A percentile compares a stretch with the other conserved stretches of the same genome.
Conservation (phyloP, 64 coral and sea anemone species). For the Platygyra sinensis region DNA sequence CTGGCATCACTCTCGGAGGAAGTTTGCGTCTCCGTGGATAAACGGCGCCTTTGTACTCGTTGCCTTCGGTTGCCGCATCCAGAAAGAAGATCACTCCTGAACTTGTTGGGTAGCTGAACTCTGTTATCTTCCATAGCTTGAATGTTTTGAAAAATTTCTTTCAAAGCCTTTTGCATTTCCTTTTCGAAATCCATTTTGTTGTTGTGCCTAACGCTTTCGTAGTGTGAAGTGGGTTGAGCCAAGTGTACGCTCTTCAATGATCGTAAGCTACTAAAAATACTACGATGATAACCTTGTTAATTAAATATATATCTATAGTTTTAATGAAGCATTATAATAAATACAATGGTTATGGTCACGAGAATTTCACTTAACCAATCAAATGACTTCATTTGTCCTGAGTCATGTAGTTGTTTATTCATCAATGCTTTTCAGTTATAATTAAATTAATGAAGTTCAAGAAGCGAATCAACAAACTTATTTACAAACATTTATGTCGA, state of each 20-base stretch:
- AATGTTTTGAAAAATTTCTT: constrained; percentile 2
- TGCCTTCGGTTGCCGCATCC: not conserved
- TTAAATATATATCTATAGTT: not conserved
- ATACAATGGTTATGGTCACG: not conserved
- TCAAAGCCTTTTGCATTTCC: constrained; percentile 1
- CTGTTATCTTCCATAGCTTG: not conserved
- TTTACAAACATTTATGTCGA: no score
- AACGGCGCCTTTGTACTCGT: not conserved
- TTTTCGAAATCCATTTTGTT: not conserved
- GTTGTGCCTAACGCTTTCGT: not conserved
- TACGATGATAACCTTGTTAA: not conserved
- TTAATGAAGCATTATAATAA: not conserved
- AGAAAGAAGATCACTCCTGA: not conserved
- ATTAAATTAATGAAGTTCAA: not conserved
- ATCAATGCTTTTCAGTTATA: not conserved
- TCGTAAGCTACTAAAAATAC: not conserved
- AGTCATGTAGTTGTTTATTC: not conserved
- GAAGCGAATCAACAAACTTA: no score
- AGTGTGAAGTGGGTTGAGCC: not conserved
- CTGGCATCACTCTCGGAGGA: no score
- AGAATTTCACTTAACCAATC: not conserved
- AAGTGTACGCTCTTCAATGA: not conserved
- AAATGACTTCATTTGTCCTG: not conserved
- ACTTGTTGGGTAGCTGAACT: not conserved
- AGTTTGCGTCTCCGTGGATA: not conserved